Conservation (phyloP, 2,797 vertebrate species). For the Tragelaphus oryx region DNA sequence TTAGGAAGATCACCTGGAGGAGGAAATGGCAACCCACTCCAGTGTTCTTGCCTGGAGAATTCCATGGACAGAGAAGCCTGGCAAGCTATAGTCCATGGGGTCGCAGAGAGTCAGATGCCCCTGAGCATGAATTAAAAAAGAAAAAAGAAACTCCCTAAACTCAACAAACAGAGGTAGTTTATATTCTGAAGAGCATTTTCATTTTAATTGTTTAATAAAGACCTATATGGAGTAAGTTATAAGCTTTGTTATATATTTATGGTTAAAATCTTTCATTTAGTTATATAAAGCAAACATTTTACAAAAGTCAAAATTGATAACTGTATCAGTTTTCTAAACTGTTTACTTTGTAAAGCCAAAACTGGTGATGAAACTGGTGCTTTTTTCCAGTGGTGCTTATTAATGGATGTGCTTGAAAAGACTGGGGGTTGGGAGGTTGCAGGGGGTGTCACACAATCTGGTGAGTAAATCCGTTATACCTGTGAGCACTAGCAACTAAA, state of each 20-base stretch:
- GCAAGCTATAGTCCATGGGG: background rate
- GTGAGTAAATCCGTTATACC: background rate
- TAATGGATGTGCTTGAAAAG: background rate
- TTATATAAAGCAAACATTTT: background rate
- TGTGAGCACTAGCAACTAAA: background rate
- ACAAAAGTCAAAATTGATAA: background rate
- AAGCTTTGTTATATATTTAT: background rate
- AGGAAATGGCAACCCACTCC: background rate
- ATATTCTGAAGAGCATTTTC: background rate
- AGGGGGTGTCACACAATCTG: background rate
- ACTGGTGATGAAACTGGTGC: background rate
- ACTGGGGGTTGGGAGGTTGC: background rate
- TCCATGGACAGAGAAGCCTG: background rate
- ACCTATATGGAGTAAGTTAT: background rate
- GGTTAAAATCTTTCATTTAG: background rate
- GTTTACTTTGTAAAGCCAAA: background rate
- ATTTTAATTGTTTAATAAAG: conserved; percentile 22
- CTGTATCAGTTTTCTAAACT: background rate
- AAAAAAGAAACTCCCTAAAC: background rate
- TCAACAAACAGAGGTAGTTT: background rate
- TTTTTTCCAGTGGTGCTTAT: background rate
- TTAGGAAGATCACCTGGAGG: background rate
- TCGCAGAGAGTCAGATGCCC: background rate
- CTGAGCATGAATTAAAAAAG: background rate
- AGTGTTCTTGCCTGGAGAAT: background rate